Conservation (phyloP, 2,113 vertebrate genomes). For the Condylura cristata region DNA sequence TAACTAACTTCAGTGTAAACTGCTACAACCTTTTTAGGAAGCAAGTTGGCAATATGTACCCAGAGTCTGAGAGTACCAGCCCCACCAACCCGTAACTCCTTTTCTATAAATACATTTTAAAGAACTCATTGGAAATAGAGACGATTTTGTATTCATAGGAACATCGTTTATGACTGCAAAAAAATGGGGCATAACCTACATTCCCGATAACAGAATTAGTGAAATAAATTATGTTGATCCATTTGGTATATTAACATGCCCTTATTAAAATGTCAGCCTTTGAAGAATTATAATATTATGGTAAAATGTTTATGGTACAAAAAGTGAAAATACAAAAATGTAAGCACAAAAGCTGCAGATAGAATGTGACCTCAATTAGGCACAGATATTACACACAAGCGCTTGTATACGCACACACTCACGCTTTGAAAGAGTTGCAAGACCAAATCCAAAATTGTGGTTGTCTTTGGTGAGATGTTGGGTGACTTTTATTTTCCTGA, state of each 20-base stretch:
- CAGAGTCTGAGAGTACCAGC: neutral
- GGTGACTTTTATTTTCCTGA: neutral
- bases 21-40: neutral
- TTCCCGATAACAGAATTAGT: neutral
- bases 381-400: neutral
- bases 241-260: neutral
- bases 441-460: neutral
- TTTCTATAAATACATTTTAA: neutral
- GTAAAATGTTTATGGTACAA: conserved; percentile 24
- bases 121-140: conserved; percentile 8
- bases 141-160: conserved; percentile 16
- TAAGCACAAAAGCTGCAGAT: neutral
- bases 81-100: neutral
- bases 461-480: neutral
- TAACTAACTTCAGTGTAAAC: neutral
- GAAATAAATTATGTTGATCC: neutral
- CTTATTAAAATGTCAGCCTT: conserved; percentile 48
- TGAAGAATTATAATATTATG: conserved; percentile 30
- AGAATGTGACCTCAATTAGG: neutral
- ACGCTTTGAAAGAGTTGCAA: neutral
- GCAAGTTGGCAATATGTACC: neutral
- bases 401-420: too few species aligned
- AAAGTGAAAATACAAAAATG: conserved; percentile 25
- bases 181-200: neutral
- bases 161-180: neutral